Evolutionary conservation across 2,113 vertebrate species (phyloP).

Genomic region (Perca flavescens): DNA sequence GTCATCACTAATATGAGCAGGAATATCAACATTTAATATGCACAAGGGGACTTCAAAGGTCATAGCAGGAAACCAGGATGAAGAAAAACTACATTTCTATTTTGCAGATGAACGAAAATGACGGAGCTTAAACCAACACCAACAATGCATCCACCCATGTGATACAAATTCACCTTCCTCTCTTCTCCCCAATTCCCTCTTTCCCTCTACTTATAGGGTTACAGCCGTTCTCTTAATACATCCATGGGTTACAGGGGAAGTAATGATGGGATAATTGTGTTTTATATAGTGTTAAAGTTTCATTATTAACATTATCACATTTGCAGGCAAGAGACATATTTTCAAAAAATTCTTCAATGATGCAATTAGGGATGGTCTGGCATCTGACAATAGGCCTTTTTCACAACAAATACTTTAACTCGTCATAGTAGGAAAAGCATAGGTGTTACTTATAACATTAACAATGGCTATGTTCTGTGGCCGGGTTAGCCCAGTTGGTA

Average conservation of each 20-base stretch:
- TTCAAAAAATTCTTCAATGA: background rate
- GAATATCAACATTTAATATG: slow-evolving; percentile 77
- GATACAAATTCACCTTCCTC: background rate
- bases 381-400: background rate
- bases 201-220: background rate
- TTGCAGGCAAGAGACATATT: background rate
- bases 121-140: background rate
- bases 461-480: background rate
- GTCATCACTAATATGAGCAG: slow-evolving; percentile 74
- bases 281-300: background rate
- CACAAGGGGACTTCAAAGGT: slow-evolving; percentile 72
- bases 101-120: slow-evolving; percentile 16
- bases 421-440: background rate
- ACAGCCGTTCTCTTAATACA: background rate
- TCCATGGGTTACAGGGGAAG: background rate
- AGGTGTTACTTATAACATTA: background rate
- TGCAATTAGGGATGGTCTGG: background rate
- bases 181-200: background rate
- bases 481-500: no score
- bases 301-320: background rate
- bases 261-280: background rate
- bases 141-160: background rate
- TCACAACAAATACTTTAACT: background rate
- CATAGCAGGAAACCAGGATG: slow-evolving; percentile 24
- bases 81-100: slow-evolving; percentile 11